Evolutionary conservation across 2,888 invertebrate species (phyloP).

Genomic region (Torymus aiolomorphi): DNA sequence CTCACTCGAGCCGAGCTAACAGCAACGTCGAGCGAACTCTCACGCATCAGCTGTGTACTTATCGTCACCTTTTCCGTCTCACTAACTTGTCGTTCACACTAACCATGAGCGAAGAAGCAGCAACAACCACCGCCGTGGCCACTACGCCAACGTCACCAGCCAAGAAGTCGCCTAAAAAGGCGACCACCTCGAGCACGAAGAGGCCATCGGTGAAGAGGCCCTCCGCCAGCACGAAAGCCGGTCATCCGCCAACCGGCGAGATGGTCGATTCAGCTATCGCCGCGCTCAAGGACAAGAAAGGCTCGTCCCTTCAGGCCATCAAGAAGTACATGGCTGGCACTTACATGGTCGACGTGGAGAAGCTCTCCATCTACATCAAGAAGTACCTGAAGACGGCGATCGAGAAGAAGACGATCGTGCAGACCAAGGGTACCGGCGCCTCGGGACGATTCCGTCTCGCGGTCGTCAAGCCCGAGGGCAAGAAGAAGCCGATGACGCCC

Average conservation of each 20-base stretch:
- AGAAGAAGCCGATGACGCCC: not conserved
- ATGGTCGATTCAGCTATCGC: slow-evolving; percentile 77
- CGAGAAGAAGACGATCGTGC: slow-evolving; percentile 76
- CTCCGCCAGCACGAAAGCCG: too few species aligned
- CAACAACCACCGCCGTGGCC: not conserved
- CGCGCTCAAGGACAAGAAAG: slow-evolving; percentile 79
- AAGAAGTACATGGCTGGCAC: slow-evolving; percentile 81
- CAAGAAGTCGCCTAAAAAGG: slow-evolving; percentile 1
- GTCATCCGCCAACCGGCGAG: slow-evolving; percentile 77
- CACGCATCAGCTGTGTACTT: too few species aligned
- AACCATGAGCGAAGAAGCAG: slow-evolving; percentile 10
- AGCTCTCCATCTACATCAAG: slow-evolving; percentile 79
- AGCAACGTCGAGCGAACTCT: too few species aligned
- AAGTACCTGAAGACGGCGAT: slow-evolving; percentile 80
- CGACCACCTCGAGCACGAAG: slow-evolving; percentile 28
- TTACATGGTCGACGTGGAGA: slow-evolving; percentile 80
- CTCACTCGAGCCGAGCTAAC: too few species aligned
- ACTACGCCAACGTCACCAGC: slow-evolving; percentile 21
- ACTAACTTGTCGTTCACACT: too few species aligned
- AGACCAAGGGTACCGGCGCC: slow-evolving; percentile 78
- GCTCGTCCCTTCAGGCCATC: slow-evolving; percentile 80
- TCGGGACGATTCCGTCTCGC: slow-evolving; percentile 76
- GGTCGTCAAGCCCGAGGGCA: slow-evolving; percentile 14
- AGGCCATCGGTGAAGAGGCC: slow-evolving; percentile 58
- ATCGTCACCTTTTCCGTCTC: too few species aligned